Conservation (phyloP, 2,888 invertebrate genomes). For the Sesia bembeciformis region DNA sequence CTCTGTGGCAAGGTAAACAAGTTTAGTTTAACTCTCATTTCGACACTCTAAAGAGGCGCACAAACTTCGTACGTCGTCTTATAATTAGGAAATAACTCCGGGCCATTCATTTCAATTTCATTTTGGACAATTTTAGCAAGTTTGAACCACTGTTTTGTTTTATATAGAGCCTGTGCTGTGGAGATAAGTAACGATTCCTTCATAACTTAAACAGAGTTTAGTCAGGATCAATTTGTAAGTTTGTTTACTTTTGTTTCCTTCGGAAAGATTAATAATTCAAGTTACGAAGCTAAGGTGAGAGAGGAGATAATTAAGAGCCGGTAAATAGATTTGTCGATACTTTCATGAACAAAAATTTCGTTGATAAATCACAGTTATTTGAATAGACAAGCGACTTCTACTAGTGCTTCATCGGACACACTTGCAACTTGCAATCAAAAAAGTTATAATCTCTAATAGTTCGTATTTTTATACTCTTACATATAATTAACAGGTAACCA, state of each 20-base stretch:
- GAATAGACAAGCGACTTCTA: no score
- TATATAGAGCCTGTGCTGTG: conserved; percentile 5
- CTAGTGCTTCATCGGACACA: no score
- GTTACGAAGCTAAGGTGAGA: not conserved
- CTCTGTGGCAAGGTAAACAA: conserved; percentile 54
- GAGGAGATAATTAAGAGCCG: not conserved
- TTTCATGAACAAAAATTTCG: conserved; percentile 1
- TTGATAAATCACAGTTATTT: no score
- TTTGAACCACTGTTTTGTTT: not conserved
- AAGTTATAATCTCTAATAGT: no score
- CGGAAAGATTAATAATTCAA: not conserved
- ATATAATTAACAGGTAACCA: no score
- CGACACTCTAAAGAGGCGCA: conserved; percentile 57
- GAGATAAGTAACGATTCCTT: conserved; percentile 9
- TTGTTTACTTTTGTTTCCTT: not conserved
- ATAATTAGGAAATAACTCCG: conserved; percentile 60
- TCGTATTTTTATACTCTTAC: no score
- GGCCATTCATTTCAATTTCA: conserved; percentile 57
- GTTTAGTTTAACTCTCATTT: conserved; percentile 61
- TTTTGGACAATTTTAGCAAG: conserved; percentile 14
- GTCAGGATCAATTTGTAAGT: not conserved
- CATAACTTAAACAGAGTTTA: not conserved
- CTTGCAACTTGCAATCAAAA: no score
- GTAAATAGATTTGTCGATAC: not conserved
- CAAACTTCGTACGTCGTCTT: conserved; percentile 37